Evolutionary conservation across 2,113 vertebrate species (phyloP).

Genomic region (Eretmochelys imbricata): DNA sequence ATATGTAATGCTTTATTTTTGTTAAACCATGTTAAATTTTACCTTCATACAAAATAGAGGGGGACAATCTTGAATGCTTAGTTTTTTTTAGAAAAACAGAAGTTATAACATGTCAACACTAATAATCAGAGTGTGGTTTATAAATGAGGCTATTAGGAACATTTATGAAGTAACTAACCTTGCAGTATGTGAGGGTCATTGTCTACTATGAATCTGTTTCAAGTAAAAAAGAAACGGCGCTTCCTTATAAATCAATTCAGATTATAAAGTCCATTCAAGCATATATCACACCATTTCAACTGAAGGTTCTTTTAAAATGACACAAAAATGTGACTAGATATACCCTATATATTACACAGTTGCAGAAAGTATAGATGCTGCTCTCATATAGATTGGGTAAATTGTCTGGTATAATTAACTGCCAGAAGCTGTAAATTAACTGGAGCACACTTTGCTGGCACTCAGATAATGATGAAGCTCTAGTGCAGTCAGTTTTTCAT

Average conservation of each 20-base stretch:
- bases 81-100: not conserved
- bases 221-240: not conserved
- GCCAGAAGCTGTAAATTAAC: not conserved
- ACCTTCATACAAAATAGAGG: not conserved
- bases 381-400: fast-evolving
- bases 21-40: not conserved
- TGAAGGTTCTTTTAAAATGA: not conserved
- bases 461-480: not conserved
- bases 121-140: not conserved
- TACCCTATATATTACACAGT: not conserved
- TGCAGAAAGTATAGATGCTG: not conserved
- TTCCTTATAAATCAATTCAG: not conserved
- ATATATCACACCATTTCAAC: not conserved
- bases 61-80: not conserved
- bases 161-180: not conserved
- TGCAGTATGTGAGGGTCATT: not conserved
- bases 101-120: not conserved
- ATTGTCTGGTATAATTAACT: not conserved
- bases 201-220: not conserved
- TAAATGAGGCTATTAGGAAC: not conserved
- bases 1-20: not conserved
- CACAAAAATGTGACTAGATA: not conserved
- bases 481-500: not conserved
- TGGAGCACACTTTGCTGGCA: not conserved
- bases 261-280: not conserved